phyloP scores from a whole-genome alignment of 2,888 invertebrate genomes.

The Cheilosia pagana region DNA sequence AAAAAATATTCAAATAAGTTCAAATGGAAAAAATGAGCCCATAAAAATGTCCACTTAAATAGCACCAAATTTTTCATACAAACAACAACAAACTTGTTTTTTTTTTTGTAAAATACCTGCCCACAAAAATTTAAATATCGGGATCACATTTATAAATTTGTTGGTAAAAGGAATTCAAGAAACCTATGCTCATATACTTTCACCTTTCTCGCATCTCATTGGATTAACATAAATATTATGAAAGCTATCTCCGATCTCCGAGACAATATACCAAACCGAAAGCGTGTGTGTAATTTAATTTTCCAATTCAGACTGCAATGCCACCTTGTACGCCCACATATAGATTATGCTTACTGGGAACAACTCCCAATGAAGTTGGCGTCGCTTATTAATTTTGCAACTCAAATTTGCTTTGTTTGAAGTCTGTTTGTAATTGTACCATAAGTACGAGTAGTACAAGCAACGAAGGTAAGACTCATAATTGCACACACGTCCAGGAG shows the following conservation, averaged over 20 bases:
- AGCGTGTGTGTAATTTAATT: constrained; percentile 48
- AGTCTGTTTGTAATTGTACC: constrained; percentile 26
- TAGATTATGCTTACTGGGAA: background rate
- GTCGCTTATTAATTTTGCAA: constrained; percentile 66
- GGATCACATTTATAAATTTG: constrained; percentile 37
- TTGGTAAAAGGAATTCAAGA: constrained; percentile 44
- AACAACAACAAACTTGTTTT: constrained; percentile 26
- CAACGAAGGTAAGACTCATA: constrained; percentile 49
- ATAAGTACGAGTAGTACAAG: background rate
- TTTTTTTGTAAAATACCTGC: constrained; percentile 39
- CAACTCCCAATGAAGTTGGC: constrained; percentile 55
- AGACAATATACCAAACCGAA: constrained; percentile 29
- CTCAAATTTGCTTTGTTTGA: constrained; percentile 56
- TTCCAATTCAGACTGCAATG: constrained; percentile 51
- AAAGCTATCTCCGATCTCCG: constrained; percentile 46
- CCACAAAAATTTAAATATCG: constrained; percentile 67
- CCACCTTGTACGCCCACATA: constrained; percentile 42
- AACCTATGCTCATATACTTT: constrained; percentile 60
- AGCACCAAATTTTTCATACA: constrained; percentile 52
- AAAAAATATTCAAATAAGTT: constrained; percentile 65
- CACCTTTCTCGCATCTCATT: constrained; percentile 60
- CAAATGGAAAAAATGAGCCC: constrained; percentile 66
- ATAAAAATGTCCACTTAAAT: constrained; percentile 68
- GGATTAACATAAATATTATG: constrained; percentile 63
- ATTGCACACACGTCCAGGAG: constrained; percentile 59